Base-by-base conservation (phyloP, 2,797 vertebrate genomes). In the Silurus aristotelis region DNA sequence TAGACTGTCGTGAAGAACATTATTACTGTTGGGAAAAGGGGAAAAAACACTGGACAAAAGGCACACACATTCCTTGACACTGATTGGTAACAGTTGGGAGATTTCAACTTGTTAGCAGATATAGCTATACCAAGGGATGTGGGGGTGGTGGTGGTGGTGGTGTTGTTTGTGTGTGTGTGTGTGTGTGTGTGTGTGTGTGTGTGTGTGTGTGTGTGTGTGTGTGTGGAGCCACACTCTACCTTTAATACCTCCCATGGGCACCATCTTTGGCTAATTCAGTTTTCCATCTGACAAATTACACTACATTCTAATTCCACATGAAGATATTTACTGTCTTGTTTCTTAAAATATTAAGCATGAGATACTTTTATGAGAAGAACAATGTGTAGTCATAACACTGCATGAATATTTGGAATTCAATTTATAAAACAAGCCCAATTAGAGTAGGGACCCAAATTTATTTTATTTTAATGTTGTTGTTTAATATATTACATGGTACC, bases 41-140 rank as follows among this genome's bases (percentile, higher is more conserved):
- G 48, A 3, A 19, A 9, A 20, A 64, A 56, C 15, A 70, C 4
- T 2, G 27, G 27, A 81, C 22, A 38, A 79, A 86, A 66, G 58
- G 63, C 38, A 27, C 55, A 58, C 60, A 83, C 20, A 60, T 46
- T 76, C 58, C 72, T 60, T 43, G 63, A 82, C 75, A 75, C 56
- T 48, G 82, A 83, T 84, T 80, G 84, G 79, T 83, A 86, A 63
- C 63, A 86, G 83, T 80, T 85, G 80, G 83, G 67, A 83, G 60
- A 46, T 78, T 84, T 67, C 64, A 83, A 81, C 66, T 80, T 56
- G 77, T 82, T 87, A 79, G 72, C 81, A 72, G 86, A 82, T 79
- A 63, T 27, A 56, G 58, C 48, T 73, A 77, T 86, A 71, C 55
- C 38, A 38, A 83, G 80, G 64, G 72, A 86, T 55, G 61, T 38